A percentile compares a stretch with the other conserved stretches of the same genome.
These are phyloP conservation scores for Helicolenus hilgendorfi DNA, from an alignment of 2,797 vertebrate genomes.

Conservation along the genomic window DNA sequence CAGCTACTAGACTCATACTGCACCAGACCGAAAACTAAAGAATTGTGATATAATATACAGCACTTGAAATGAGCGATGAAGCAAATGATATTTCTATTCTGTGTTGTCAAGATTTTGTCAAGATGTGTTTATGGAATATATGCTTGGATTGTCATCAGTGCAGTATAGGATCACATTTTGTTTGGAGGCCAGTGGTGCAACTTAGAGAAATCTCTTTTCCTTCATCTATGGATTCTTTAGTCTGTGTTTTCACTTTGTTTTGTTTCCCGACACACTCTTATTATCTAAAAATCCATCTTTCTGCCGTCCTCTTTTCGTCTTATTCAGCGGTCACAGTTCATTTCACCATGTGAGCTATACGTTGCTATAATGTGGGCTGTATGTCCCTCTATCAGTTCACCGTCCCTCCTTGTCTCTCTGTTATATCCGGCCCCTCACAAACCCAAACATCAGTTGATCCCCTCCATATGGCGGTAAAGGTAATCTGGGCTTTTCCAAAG, in stretches of 20 bases:
- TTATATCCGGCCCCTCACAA: slow-evolving; percentile 70
- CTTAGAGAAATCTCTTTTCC: slow-evolving; percentile 24
- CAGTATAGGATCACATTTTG: neutral
- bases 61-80: neutral
- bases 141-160: neutral
- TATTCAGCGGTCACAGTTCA: slow-evolving; percentile 15
- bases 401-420: slow-evolving; percentile 44
- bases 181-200: neutral
- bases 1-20: neutral
- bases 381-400: slow-evolving; percentile 1
- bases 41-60: neutral
- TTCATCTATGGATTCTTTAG: neutral
- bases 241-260: slow-evolving; percentile 22
- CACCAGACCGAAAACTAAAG: neutral
- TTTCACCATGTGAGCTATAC: neutral
- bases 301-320: neutral
- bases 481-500: slow-evolving; percentile 72
- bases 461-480: slow-evolving; percentile 58
- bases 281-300: slow-evolving; percentile 31
- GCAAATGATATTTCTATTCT: neutral
- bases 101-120: neutral
- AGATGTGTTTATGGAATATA: neutral
- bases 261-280: neutral
- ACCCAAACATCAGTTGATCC: slow-evolving; percentile 81
- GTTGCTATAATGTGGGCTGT: slow-evolving; percentile 2